These are phyloP conservation scores for Sebastes aleutianus DNA, from an alignment of 2,797 vertebrate genomes.

Conservation along the genomic window DNA sequence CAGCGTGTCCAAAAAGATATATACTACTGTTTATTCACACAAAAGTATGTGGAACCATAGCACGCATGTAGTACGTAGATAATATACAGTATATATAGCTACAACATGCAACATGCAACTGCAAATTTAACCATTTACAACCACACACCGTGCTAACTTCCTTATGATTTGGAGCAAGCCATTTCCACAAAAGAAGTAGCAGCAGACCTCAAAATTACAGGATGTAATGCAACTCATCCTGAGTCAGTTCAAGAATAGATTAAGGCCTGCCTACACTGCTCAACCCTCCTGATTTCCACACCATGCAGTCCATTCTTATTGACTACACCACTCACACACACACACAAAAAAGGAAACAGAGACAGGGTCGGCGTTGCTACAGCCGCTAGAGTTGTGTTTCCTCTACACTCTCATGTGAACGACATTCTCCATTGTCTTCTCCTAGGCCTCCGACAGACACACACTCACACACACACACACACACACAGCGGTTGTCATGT, in stretches of 20 bases:
- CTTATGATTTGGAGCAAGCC: constrained; percentile 7
- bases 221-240: constrained; percentile 65
- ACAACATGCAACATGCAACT: not conserved
- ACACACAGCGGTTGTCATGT: constrained; percentile 64
- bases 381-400: constrained; percentile 62
- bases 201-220: constrained; percentile 65
- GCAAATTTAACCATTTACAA: not conserved
- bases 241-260: constrained; percentile 65
- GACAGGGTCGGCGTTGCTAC: constrained; percentile 57
- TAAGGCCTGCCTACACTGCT: constrained; percentile 50
- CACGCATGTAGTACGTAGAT: no score
- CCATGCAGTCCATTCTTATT: constrained; percentile 26
- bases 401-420: constrained; percentile 49
- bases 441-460: constrained; percentile 36
- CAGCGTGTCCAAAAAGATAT: no score
- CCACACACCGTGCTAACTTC: not conserved
- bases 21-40: no score
- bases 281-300: constrained; percentile 51
- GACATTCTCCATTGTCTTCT: constrained; percentile 65
- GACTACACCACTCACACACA: constrained; percentile 7
- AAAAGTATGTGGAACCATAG: no score
- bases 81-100: no score
- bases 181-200: constrained; percentile 30
- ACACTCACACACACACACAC: constrained; percentile 26
- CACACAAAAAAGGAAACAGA: constrained; percentile 46